These are phyloP conservation scores for Oedothorax gibbosus DNA, from an alignment of 1,140 invertebrate species.

Conservation along the genomic window DNA sequence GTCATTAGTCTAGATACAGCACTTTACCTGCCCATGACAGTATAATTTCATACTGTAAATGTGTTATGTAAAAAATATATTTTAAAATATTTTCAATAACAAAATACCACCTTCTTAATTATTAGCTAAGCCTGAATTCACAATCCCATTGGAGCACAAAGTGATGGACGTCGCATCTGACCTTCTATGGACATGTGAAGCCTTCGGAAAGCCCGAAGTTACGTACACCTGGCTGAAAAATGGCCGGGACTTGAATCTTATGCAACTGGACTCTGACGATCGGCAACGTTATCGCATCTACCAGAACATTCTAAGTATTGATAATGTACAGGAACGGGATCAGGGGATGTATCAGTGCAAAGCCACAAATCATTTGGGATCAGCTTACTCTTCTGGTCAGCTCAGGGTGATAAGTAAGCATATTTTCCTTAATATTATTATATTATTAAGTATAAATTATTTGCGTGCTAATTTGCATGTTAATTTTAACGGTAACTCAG, in stretches of 20 bases:
- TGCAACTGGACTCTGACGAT: slow-evolving; percentile 72
- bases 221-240: slow-evolving; percentile 93
- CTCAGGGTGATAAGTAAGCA: slow-evolving; percentile 82
- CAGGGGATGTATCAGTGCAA: slow-evolving; percentile 96
- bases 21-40: no score
- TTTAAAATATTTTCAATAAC: no score
- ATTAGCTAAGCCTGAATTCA: slow-evolving; percentile 89
- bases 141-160: slow-evolving; percentile 87
- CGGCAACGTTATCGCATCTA: slow-evolving; percentile 72
- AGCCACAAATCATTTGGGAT: slow-evolving; percentile 89
- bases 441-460: no score
- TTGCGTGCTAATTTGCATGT: no score
- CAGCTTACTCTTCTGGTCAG: slow-evolving; percentile 88
- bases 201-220: slow-evolving; percentile 94
- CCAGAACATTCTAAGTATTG: slow-evolving; percentile 89
- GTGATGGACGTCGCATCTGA: slow-evolving; percentile 85
- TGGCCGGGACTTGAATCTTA: slow-evolving; percentile 76
- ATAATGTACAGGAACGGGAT: slow-evolving; percentile 82
- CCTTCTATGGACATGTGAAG: slow-evolving; percentile 93
- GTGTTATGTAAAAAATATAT: neutral
- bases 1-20: no score
- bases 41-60: neutral
- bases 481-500: no score
- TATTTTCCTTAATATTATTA: no score
- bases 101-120: neutral